Conservation (phyloP, 2,113 vertebrate species). For the Phaethornis superciliosus region DNA sequence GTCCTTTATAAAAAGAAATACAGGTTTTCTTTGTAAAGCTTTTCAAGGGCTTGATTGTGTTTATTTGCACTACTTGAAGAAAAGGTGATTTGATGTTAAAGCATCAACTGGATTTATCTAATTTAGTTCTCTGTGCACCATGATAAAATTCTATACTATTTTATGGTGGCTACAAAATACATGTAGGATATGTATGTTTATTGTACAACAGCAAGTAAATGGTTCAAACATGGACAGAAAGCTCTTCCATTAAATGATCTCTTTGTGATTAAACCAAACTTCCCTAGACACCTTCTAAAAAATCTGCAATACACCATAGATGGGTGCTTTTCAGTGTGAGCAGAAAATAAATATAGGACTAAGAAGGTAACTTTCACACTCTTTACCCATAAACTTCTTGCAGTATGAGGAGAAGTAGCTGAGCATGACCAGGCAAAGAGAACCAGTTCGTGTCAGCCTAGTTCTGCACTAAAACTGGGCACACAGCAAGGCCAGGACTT, state of each 20-base stretch:
- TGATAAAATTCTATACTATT: not conserved
- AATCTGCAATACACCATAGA: not conserved
- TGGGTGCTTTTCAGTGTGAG: not conserved
- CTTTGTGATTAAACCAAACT: not conserved
- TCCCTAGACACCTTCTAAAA: not conserved
- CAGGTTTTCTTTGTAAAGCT: not conserved
- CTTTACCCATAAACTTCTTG: not conserved
- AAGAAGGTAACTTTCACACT: not conserved
- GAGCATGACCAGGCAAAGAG: not conserved
- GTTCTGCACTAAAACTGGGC: not conserved
- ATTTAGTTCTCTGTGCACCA: not conserved
- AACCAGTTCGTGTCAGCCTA: not conserved
- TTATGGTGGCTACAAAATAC: not conserved
- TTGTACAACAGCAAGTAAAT: not conserved
- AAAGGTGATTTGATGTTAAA: not conserved
- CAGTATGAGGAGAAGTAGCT: not conserved
- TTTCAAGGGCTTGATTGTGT: not conserved
- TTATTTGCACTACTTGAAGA: not conserved
- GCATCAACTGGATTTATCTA: not conserved
- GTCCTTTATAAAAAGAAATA: not conserved
- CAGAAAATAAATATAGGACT: not conserved
- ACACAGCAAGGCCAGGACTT: not conserved
- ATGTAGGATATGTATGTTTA: not conserved
- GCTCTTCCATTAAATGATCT: not conserved
- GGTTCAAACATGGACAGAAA: not conserved